Evolutionary conservation across 2,888 invertebrate genomes (phyloP).

Genomic region (Limnephilus lunatus): DNA sequence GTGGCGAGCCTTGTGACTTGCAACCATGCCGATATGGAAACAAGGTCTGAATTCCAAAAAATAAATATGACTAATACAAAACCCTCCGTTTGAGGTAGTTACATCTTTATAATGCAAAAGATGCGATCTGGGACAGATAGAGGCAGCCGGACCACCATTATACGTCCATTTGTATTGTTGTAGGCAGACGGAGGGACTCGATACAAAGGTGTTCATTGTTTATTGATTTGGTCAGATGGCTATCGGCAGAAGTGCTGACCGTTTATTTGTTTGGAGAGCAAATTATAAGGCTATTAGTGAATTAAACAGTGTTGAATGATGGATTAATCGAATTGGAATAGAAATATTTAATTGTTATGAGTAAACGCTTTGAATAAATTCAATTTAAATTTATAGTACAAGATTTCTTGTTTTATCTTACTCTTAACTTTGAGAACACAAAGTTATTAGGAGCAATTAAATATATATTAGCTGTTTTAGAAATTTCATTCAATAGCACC

Average conservation of each 20-base stretch:
- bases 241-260: not conserved
- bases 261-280: not conserved
- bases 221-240: not conserved
- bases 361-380: no score
- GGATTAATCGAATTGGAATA: not conserved
- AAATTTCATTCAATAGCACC: no score
- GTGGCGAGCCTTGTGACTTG: not conserved
- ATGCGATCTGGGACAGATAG: not conserved
- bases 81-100: conserved; percentile 5
- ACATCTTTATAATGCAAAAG: conserved; percentile 38
- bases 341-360: not conserved
- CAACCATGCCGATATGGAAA: conserved; percentile 6
- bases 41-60: conserved; percentile 30
- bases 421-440: no score
- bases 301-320: not conserved
- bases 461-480: no score
- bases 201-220: not conserved
- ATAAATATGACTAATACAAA: conserved; percentile 52
- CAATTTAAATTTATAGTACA: no score
- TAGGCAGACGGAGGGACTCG: not conserved
- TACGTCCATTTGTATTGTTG: not conserved
- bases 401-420: no score
- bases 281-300: not conserved
- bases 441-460: no score
- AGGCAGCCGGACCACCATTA: not conserved